Evolutionary conservation across 2,888 invertebrate genomes (phyloP).

Genomic region (Cryptocephalus primarius): DNA sequence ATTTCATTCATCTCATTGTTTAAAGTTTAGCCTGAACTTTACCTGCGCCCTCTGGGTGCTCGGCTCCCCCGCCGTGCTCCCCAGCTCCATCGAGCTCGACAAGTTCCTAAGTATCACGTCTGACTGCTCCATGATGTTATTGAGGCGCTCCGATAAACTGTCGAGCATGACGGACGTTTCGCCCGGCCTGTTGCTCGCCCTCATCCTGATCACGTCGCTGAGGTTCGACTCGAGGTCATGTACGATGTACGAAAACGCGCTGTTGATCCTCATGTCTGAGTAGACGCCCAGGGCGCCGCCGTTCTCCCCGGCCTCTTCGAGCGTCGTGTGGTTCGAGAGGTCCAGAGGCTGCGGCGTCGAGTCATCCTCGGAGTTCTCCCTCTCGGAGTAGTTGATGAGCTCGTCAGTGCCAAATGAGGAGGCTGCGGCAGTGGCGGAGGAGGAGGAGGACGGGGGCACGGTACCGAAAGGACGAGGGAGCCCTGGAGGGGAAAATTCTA

Average conservation of each 20-base stretch:
- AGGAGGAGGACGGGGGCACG: background rate
- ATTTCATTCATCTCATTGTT: no score
- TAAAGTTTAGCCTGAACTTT: no score
- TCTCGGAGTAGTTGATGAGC: constrained; percentile 33
- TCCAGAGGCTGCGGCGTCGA: constrained; percentile 4
- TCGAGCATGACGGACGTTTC: constrained; percentile 32
- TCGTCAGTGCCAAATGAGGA: constrained; percentile 26
- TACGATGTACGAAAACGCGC: constrained; percentile 33
- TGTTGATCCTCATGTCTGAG: constrained; percentile 17
- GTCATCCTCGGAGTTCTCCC: constrained; percentile 28
- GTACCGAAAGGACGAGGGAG: background rate
- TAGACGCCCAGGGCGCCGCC: constrained; percentile 10
- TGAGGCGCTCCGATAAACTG: constrained; percentile 32
- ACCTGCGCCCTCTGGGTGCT: constrained; percentile 4
- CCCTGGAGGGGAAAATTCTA: background rate
- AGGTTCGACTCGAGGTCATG: constrained; percentile 31
- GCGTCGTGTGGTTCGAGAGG: constrained; percentile 10
- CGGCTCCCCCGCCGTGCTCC: constrained; percentile 2
- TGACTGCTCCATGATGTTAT: constrained; percentile 34
- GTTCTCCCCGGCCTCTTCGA: constrained; percentile 21
- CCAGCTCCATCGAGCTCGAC: constrained; percentile 28
- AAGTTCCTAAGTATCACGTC: constrained; percentile 33
- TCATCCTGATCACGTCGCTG: constrained; percentile 7
- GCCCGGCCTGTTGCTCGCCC: constrained; percentile 23
- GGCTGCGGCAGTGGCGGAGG: no score